Evolutionary conservation across 1,140 invertebrate species (phyloP), one percentile per base, ranked within the genome.

Genomic region (Hestina assimilis): DNA sequence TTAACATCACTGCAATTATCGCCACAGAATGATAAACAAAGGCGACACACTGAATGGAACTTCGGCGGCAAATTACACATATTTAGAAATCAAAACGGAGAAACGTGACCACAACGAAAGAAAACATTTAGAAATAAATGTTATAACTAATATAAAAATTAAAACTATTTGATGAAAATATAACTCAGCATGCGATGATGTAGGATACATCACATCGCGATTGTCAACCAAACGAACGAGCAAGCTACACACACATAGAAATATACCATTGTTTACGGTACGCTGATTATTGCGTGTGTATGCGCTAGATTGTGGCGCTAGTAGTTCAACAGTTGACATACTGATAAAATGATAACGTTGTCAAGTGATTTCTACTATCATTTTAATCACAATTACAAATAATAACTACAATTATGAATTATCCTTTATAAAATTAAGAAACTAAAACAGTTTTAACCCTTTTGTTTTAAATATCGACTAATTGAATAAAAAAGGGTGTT

Each of bases 11-110:
- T 90, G 88, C 86, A 89, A 88, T 87, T 89, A 87, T 88, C 83
- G 84, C 85, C 87, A 89, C 86, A 89, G 82, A 89, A 89, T 87
- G 87, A 89, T 89, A 89, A 89, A 89, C 91, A 92, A 91, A 92
- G 90, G 87, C 91, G 90, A 90, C 91, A 92, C 88, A 92, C 89
- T 86, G 90, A 90, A 90, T 92, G 90, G 89, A 91, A 91, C 89
- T 91, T 91, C 89, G 90, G 90, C 89, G 91, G 91, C 89, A 91
- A 90, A 91, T 90, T 91, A 91, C 90, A 91, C 91, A 92, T 92
- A 90, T 91, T 91, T 90, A 89, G 82, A 80, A 89, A 88, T 79
- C 64, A 87, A 87, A 85, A 83, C 62, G 66, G 64, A 83, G 72
- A 80, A 87, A 84, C 75, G 73, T 71, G 63, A 74, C 75, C 83